Percentiles rank a stretch among this genome's conserved stretches.
Conservation (phyloP, 1,140 invertebrate genomes). For the Drosophila navojoa region DNA sequence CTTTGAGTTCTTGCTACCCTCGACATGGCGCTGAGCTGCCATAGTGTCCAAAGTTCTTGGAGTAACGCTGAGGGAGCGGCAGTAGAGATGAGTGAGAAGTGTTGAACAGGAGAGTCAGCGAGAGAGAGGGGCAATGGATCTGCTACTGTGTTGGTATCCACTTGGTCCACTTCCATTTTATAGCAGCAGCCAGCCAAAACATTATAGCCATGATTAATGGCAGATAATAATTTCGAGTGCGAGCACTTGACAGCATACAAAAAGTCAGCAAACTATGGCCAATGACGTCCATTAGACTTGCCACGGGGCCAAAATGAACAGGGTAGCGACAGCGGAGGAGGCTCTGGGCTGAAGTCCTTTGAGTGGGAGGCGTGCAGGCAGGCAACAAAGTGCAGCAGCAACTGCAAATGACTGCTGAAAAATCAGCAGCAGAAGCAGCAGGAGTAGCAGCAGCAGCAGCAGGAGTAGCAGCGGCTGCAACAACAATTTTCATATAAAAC, state of each 20-base stretch:
- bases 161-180: slow-evolving; percentile 71
- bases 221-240: slow-evolving; percentile 82
- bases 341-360: slow-evolving; percentile 16
- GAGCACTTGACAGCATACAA: slow-evolving; percentile 81
- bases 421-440: slow-evolving; percentile 68
- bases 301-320: slow-evolving; percentile 49
- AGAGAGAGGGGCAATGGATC: slow-evolving; percentile 1
- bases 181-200: slow-evolving; percentile 73
- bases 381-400: slow-evolving; percentile 67
- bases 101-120: neutral
- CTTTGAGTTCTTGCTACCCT: slow-evolving; percentile 37
- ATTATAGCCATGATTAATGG: slow-evolving; percentile 82
- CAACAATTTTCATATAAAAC: slow-evolving; percentile 63
- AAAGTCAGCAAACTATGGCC: slow-evolving; percentile 81
- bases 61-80: slow-evolving; percentile 1
- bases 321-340: neutral
- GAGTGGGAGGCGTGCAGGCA: slow-evolving; percentile 17
- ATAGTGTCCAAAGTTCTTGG: slow-evolving; percentile 31
- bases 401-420: slow-evolving; percentile 77
- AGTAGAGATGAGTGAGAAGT: neutral
- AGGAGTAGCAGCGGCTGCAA: neutral
- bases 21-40: slow-evolving; percentile 20
- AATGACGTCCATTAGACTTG: slow-evolving; percentile 78
- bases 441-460: slow-evolving; percentile 24
- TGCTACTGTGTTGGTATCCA: slow-evolving; percentile 35